A percentile compares a stretch with the other conserved stretches of the same genome.
These are phyloP conservation scores for Hemistola chrysoprasaria DNA, from an alignment of 2,888 invertebrate genomes.

Conservation along the genomic window DNA sequence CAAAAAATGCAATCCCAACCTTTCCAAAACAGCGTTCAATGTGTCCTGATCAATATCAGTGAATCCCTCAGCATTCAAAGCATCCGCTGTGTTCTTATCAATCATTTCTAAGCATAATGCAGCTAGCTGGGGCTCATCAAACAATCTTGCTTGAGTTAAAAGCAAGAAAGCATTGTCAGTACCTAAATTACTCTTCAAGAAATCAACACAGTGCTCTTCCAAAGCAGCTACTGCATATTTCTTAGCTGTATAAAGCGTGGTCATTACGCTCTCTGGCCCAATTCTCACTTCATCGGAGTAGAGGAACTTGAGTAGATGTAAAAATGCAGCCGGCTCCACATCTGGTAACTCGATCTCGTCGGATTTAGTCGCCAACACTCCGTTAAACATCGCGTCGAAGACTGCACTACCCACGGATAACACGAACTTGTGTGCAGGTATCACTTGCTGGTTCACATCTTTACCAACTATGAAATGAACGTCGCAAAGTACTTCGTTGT, in stretches of 20 bases:
- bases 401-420: slow-evolving; percentile 92
- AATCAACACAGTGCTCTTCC: slow-evolving; percentile 92
- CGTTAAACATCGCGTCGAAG: slow-evolving; percentile 94
- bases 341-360: slow-evolving; percentile 91
- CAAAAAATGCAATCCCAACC: slow-evolving; percentile 43
- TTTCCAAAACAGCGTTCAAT: slow-evolving; percentile 87
- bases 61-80: slow-evolving; percentile 90
- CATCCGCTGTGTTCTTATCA: slow-evolving; percentile 91
- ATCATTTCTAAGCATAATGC: slow-evolving; percentile 91
- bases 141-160: slow-evolving; percentile 89
- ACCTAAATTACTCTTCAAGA: slow-evolving; percentile 87
- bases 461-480: slow-evolving; percentile 91
- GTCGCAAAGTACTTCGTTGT: slow-evolving; percentile 82
- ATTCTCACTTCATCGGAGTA: slow-evolving; percentile 93
- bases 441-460: slow-evolving; percentile 84
- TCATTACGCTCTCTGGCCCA: slow-evolving; percentile 93
- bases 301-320: slow-evolving; percentile 86
- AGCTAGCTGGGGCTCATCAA: slow-evolving; percentile 92
- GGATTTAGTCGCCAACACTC: slow-evolving; percentile 85
- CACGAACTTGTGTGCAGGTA: slow-evolving; percentile 91
- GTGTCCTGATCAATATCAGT: slow-evolving; percentile 92
- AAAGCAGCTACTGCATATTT: slow-evolving; percentile 93
- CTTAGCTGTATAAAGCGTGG: slow-evolving; percentile 92
- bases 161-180: slow-evolving; percentile 93
- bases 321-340: slow-evolving; percentile 91